Evolutionary conservation across 2,797 vertebrate genomes (phyloP).

Genomic region (Limnodromus scolopaceus): DNA sequence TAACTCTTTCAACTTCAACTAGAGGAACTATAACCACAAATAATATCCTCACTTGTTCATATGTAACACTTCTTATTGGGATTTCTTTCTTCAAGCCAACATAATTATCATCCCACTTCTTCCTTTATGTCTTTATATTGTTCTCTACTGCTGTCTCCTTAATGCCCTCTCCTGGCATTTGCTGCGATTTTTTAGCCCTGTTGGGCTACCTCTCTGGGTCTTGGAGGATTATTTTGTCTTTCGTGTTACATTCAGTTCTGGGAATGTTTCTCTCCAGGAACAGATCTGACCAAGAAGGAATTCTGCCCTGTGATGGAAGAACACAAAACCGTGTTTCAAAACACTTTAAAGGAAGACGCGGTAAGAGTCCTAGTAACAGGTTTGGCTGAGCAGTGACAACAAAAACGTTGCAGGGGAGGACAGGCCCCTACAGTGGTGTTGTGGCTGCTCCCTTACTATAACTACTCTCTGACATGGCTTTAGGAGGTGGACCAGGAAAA

Average conservation of each 20-base stretch:
- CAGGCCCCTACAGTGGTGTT: neutral
- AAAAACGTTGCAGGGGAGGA: neutral
- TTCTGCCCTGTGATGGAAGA: neutral
- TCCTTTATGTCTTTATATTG: neutral
- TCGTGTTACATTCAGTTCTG: neutral
- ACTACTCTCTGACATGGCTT: neutral
- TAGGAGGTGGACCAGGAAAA: slow-evolving; percentile 57
- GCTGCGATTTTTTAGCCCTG: neutral
- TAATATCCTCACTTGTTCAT: neutral
- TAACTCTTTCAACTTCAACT: neutral
- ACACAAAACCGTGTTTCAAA: neutral
- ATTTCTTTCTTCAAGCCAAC: neutral
- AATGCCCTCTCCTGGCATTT: neutral
- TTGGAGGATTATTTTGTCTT: neutral
- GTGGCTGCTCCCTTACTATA: neutral
- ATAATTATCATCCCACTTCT: neutral
- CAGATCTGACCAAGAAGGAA: neutral
- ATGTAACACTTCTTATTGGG: rapidly evolving
- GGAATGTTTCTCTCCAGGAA: neutral
- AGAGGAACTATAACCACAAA: neutral
- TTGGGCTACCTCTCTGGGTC: neutral
- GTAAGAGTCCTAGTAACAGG: neutral
- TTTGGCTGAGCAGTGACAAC: neutral
- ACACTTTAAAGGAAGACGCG: neutral
- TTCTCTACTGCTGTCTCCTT: neutral